Evolutionary conservation across 2,888 invertebrate genomes (phyloP), one percentile per base, ranked within the genome.

Genomic region (Sicus ferrugineus): DNA sequence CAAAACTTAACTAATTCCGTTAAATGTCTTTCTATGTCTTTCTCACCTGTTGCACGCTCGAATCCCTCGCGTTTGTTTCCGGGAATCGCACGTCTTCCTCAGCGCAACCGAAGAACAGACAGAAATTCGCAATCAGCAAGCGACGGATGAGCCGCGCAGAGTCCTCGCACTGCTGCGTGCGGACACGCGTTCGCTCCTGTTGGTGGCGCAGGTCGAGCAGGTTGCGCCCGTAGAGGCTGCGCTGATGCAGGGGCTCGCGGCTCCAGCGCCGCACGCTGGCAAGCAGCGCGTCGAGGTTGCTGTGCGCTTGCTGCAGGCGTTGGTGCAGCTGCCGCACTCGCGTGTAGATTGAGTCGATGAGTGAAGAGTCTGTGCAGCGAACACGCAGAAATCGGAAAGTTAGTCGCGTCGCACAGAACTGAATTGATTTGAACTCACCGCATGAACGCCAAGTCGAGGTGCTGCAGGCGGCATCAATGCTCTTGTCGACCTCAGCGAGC

Each of bases 391-490:
- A 52, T 11, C n/a, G 21, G 21, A n/a, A 50, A n/a, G 50, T 6
- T 19, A 21, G 52, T n/a, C n/a, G 31, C 31, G 11, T 54, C 14
- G n/a, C n/a, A 9, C 28, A 30, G 1, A 68, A 26, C 2, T 5
- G 3, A 0, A 26, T 7, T 19, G 19, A 11, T 21, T 34, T 9
- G 19, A 5, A 81, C 87, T 86, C 85, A 95, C 96, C 92, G 78
- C 92, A 90, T 70, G 90, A 90, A 73, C 90, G 90, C 97, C 97
- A 97, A 67, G 90, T 93, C 56, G 93, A 87, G 31, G 89, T 87
- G 38, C 87, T 87, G 67, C 93, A 91, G 0, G 93, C 92, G 16
- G 88, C 85, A 46, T 89, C 87, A 65, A 97, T 87, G 59, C 91
- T 86, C 11, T 83, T 80, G 82, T 96, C 94, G 67, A 97, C 92